Evolutionary conservation across 2,113 vertebrate species (phyloP).

Genomic region (Panthera tigris): DNA sequence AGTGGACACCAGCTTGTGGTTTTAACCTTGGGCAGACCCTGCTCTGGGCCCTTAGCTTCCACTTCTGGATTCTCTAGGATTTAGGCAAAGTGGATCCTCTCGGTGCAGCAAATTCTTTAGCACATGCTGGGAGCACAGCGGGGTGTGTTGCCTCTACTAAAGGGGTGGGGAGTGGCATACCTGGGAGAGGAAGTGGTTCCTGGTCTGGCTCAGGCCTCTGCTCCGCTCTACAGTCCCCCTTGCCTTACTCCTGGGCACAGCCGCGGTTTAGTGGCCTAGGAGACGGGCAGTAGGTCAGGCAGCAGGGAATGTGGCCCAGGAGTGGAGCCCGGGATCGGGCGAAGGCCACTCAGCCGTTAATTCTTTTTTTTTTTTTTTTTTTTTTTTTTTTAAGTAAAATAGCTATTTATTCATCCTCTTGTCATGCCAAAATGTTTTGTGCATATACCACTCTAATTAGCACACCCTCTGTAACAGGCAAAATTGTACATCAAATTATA

Average conservation of each 20-base stretch:
- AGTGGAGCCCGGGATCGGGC: not conserved
- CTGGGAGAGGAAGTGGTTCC: not conserved
- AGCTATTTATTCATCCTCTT: no score
- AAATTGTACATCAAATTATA: no score
- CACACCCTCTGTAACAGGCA: no score
- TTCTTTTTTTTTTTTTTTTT: conserved; percentile 45
- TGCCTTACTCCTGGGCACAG: not conserved
- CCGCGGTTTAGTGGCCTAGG: conserved; percentile 71
- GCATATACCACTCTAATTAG: no score
- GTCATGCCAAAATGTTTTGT: no score
- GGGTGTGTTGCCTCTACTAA: not conserved
- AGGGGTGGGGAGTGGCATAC: not conserved
- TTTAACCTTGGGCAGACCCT: not conserved
- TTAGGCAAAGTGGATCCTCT: not conserved
- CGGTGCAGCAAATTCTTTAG: not conserved
- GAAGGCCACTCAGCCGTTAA: conserved; percentile 72
- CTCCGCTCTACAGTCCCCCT: not conserved
- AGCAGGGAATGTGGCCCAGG: conserved; percentile 57
- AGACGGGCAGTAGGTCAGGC: conserved; percentile 16
- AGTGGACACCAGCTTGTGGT: not conserved
- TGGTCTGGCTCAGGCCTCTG: not conserved
- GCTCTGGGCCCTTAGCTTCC: not conserved
- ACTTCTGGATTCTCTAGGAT: not conserved
- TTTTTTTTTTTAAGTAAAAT: no score
- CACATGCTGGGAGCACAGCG: not conserved